Evolutionary conservation across 2,888 invertebrate species (phyloP).

Genomic region (Choreutis nemorana): DNA sequence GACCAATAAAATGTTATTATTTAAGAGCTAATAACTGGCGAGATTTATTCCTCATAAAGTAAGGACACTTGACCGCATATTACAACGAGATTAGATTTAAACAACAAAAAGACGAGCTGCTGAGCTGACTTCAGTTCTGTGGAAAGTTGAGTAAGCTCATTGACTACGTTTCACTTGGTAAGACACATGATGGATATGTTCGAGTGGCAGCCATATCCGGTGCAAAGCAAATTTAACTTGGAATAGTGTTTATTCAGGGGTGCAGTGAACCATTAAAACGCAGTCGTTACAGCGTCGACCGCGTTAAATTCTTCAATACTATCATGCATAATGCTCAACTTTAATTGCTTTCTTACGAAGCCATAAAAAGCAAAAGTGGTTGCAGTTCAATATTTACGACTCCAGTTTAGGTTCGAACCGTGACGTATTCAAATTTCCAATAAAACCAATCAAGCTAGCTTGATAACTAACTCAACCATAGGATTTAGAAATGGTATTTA

Average conservation of each 20-base stretch:
- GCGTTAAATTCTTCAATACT: constrained; percentile 60
- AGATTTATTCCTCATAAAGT: constrained; percentile 58
- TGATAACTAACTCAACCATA: no score
- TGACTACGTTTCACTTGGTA: constrained; percentile 38
- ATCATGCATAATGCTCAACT: constrained; percentile 57
- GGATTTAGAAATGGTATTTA: no score
- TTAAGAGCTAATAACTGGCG: constrained; percentile 55
- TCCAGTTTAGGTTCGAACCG: constrained; percentile 35
- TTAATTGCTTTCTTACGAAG: constrained; percentile 61
- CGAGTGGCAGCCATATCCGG: constrained; percentile 61
- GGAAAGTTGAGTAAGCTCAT: constrained; percentile 16
- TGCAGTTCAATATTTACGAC: constrained; percentile 42
- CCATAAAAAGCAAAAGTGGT: constrained; percentile 51
- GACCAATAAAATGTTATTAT: constrained; percentile 59
- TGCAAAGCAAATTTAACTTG: constrained; percentile 59
- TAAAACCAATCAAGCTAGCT: constrained; percentile 24
- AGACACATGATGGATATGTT: constrained; percentile 47
- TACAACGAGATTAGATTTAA: no score
- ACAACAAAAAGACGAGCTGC: constrained; percentile 25
- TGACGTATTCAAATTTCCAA: constrained; percentile 35
- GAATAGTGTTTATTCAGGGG: constrained; percentile 62
- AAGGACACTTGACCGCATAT: constrained; percentile 37
- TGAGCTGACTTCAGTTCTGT: constrained; percentile 22
- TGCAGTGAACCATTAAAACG: constrained; percentile 61
- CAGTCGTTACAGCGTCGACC: constrained; percentile 46